Percentiles rank a stretch among this genome's conserved stretches.
phyloP scores from a whole-genome alignment of 1,140 invertebrate genomes.

The Bombus waltoni region DNA sequence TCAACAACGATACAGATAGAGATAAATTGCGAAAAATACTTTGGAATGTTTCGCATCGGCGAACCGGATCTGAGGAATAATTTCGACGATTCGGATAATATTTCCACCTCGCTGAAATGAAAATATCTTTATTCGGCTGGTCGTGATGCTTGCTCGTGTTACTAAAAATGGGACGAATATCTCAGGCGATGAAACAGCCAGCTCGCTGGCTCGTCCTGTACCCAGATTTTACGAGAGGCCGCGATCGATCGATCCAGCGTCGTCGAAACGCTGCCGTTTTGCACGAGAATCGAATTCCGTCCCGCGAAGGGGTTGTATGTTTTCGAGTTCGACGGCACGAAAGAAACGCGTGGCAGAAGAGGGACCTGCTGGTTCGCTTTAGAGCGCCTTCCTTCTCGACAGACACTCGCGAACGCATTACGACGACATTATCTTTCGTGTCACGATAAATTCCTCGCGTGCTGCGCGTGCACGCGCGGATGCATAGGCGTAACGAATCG shows the following conservation, averaged over 20 bases:
- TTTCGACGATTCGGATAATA: not conserved
- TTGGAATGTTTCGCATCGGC: not conserved
- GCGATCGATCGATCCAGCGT: conserved; percentile 5
- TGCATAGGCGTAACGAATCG: conserved; percentile 11
- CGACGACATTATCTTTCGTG: conserved; percentile 14
- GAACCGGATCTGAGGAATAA: not conserved
- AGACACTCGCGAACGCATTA: not conserved
- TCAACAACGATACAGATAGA: no score
- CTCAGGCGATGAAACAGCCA: not conserved
- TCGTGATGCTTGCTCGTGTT: not conserved
- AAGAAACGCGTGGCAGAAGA: conserved; percentile 7
- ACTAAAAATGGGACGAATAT: not conserved
- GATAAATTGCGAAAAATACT: no score
- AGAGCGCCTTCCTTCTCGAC: not conserved
- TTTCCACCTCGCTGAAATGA: not conserved
- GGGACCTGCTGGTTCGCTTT: no score
- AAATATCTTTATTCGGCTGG: not conserved
- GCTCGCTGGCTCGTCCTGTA: not conserved
- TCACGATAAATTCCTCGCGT: conserved; percentile 37
- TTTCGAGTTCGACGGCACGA: not conserved
- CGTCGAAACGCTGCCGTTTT: not conserved
- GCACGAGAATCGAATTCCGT: conserved; percentile 23
- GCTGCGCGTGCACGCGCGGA: conserved; percentile 1
- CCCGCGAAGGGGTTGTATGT: not conserved
- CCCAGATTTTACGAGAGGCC: not conserved